Percentiles rank a stretch among this genome's conserved stretches.
Conservation (phyloP, 2,113 vertebrate genomes). For the Tiliqua scincoides region DNA sequence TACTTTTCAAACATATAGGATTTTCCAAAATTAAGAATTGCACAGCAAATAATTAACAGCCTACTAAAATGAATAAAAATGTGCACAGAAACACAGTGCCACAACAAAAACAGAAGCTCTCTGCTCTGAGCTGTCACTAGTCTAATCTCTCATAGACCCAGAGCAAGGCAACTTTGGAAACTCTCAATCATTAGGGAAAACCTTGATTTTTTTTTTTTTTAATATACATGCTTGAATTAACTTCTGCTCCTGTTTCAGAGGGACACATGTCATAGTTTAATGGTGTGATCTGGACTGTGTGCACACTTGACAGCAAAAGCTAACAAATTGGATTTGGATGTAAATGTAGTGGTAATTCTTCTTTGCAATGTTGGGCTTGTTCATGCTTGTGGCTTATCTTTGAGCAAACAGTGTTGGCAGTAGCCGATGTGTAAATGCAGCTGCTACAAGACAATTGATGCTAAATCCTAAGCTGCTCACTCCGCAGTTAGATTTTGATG, state of each 20-base stretch:
- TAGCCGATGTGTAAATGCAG: slow-evolving; percentile 8
- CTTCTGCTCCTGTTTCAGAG: background rate
- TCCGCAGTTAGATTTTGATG: background rate
- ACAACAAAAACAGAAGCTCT: too few relatives aligned
- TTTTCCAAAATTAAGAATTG: background rate
- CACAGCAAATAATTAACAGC: background rate
- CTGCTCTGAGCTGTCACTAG: background rate
- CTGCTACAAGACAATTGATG: slow-evolving; percentile 7
- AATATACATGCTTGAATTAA: background rate
- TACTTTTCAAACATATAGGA: background rate
- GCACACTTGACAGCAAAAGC: background rate
- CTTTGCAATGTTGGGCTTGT: background rate
- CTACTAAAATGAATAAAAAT: too few relatives aligned
- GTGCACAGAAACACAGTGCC: too few relatives aligned
- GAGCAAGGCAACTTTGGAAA: too few relatives aligned
- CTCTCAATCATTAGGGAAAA: background rate
- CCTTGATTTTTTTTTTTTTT: background rate
- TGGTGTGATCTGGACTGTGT: background rate
- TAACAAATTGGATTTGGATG: background rate
- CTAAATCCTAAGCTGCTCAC: background rate
- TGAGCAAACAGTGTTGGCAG: background rate
- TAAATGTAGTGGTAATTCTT: background rate
- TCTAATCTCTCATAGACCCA: background rate
- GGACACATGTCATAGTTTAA: background rate
- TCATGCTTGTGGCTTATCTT: background rate